Evolutionary conservation across 1,140 invertebrate genomes (phyloP).

Genomic region (Trachelipus rathkii): DNA sequence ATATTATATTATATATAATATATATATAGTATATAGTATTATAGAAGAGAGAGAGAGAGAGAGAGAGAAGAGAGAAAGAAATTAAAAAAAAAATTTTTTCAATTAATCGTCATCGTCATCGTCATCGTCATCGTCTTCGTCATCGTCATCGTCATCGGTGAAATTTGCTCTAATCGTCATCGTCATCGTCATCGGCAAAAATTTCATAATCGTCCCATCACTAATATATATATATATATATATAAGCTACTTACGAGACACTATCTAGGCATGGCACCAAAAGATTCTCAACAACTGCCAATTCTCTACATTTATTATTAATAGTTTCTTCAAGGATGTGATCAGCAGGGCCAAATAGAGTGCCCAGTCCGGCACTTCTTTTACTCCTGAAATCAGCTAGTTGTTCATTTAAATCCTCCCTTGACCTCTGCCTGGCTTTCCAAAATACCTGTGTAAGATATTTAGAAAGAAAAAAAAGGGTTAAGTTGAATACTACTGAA

Average conservation of each 20-base stretch:
- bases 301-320: conserved; percentile 74
- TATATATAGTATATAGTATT: no score
- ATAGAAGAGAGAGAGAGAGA: no score
- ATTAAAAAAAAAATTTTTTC: no score
- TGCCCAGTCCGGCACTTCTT: conserved; percentile 79
- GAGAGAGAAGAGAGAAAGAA: no score
- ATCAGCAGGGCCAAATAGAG: conserved; percentile 83
- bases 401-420: conserved; percentile 79
- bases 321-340: conserved; percentile 71
- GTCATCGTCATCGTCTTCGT: no score
- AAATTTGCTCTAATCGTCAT: no score
- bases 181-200: no score
- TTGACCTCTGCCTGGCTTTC: conserved; percentile 75
- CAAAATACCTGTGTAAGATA: conserved; percentile 64
- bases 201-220: no score
- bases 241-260: conserved; percentile 38
- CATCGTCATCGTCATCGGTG: no score
- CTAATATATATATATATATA: background rate
- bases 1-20: no score
- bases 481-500: background rate
- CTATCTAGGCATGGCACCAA: conserved; percentile 53
- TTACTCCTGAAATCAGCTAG: conserved; percentile 86
- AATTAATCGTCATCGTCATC: no score
- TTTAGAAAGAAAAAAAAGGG: conserved; percentile 23
- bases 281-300: conserved; percentile 67